These are phyloP conservation scores for Brenthis hecate DNA, from an alignment of 2,888 invertebrate species.

Conservation along the genomic window DNA sequence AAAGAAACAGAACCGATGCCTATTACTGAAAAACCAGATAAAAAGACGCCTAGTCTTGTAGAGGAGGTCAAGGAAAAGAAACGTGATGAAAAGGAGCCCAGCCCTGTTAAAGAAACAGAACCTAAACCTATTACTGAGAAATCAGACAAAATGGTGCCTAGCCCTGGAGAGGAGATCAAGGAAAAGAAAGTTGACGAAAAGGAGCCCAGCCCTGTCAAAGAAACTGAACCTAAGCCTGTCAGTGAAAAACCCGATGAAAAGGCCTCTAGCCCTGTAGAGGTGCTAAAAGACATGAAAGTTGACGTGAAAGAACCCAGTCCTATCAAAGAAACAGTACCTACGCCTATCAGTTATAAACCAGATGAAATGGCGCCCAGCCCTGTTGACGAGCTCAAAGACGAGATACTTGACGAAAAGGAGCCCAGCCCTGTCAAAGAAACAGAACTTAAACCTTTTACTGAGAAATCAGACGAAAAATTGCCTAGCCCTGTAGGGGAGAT, in stretches of 20 bases:
- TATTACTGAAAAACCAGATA: neutral
- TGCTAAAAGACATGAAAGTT: too few relatives aligned
- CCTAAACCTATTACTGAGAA: neutral
- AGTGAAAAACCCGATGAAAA: too few relatives aligned
- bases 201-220: constrained; percentile 7
- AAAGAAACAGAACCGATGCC: neutral
- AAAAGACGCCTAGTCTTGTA: constrained; percentile 26
- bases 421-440: too few relatives aligned
- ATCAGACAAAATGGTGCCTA: constrained; percentile 20
- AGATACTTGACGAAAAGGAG: too few relatives aligned
- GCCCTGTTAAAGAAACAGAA: neutral
- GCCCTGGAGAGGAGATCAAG: neutral
- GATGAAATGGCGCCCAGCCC: constrained; percentile 4
- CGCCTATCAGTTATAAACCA: constrained; percentile 2
- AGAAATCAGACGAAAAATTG: too few relatives aligned
- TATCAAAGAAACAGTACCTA: neutral
- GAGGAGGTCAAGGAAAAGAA: constrained; percentile 6
- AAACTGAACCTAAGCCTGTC: too few relatives aligned
- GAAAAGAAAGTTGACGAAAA: constrained; percentile 25
- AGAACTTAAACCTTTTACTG: too few relatives aligned
- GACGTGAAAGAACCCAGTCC: neutral
- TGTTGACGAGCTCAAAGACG: neutral
- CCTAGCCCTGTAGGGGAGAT: too few relatives aligned
- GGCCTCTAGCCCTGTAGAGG: too few relatives aligned
- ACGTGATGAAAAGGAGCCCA: constrained; percentile 7